phyloP scores from a whole-genome alignment of 2,797 vertebrate genomes.

The Parotocinclus haroldoi region DNA sequence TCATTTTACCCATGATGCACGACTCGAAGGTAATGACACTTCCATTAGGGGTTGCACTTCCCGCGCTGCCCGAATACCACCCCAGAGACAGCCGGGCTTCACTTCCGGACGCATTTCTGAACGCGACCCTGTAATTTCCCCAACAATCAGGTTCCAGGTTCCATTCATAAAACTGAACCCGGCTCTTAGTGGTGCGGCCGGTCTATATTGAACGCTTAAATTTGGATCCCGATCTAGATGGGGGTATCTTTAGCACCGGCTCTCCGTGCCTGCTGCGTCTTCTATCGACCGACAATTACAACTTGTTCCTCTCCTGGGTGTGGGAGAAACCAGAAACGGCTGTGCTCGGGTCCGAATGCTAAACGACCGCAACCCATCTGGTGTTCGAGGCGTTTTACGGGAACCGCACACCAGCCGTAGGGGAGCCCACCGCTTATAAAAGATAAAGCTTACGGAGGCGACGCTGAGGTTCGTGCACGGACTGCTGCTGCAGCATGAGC shows the following conservation, averaged over 20 bases:
- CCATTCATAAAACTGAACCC: constrained; percentile 81
- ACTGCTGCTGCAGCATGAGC: too few relatives aligned
- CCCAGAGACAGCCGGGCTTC: constrained; percentile 60
- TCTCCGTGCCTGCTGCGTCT: constrained; percentile 60
- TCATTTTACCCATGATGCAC: constrained; percentile 19
- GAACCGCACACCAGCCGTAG: constrained; percentile 9
- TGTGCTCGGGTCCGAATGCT: constrained; percentile 51
- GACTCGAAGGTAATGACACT: background rate
- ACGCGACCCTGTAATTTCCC: constrained; percentile 76
- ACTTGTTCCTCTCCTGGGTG: constrained; percentile 70
- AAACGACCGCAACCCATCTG: constrained; percentile 15
- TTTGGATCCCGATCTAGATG: constrained; percentile 73
- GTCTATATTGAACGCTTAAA: constrained; percentile 82
- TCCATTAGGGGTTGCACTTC: constrained; percentile 12
- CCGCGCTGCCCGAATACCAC: constrained; percentile 51
- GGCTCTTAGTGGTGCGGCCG: constrained; percentile 75
- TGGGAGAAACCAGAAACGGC: constrained; percentile 71
- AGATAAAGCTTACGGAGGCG: background rate
- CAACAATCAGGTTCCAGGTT: constrained; percentile 66
- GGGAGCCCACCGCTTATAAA: background rate
- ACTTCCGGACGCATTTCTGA: constrained; percentile 64
- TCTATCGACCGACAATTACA: constrained; percentile 76
- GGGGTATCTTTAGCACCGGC: constrained; percentile 76
- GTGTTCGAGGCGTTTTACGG: constrained; percentile 24
- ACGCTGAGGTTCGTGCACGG: background rate